Evolutionary conservation across 2,888 invertebrate species (phyloP).

Genomic region (Polydrusus pterygomalis): DNA sequence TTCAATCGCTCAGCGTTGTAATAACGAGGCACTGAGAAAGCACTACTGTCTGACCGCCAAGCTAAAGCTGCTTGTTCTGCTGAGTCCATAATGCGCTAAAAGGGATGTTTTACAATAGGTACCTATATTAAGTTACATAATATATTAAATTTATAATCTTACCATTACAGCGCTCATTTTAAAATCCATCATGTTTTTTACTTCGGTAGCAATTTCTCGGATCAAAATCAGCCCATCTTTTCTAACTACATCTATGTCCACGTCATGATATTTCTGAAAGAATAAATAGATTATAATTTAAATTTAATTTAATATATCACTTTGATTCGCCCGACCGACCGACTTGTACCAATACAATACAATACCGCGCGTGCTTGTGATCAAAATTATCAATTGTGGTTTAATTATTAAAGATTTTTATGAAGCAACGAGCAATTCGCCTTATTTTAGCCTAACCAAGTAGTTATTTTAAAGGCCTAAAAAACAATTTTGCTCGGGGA

Average conservation of each 20-base stretch:
- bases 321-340: too few relatives aligned
- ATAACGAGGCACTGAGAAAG: constrained; percentile 75
- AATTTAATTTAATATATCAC: too few relatives aligned
- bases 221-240: constrained; percentile 91
- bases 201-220: constrained; percentile 90
- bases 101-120: constrained; percentile 36
- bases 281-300: too few relatives aligned
- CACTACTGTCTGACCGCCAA: constrained; percentile 72
- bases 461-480: too few relatives aligned
- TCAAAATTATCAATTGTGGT: too few relatives aligned
- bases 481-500: too few relatives aligned
- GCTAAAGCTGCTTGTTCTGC: constrained; percentile 91
- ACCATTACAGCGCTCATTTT: constrained; percentile 95
- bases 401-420: too few relatives aligned
- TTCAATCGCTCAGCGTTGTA: constrained; percentile 89
- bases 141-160: constrained; percentile 68
- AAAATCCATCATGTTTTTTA: constrained; percentile 95
- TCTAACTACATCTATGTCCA: constrained; percentile 84
- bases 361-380: too few relatives aligned
- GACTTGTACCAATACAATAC: too few relatives aligned
- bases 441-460: too few relatives aligned
- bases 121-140: neutral
- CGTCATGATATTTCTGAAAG: constrained; percentile 87
- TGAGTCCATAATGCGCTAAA: constrained; percentile 92
- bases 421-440: too few relatives aligned